Base-by-base conservation (phyloP, 2,888 invertebrate species). In the Pyralis farinalis region DNA sequence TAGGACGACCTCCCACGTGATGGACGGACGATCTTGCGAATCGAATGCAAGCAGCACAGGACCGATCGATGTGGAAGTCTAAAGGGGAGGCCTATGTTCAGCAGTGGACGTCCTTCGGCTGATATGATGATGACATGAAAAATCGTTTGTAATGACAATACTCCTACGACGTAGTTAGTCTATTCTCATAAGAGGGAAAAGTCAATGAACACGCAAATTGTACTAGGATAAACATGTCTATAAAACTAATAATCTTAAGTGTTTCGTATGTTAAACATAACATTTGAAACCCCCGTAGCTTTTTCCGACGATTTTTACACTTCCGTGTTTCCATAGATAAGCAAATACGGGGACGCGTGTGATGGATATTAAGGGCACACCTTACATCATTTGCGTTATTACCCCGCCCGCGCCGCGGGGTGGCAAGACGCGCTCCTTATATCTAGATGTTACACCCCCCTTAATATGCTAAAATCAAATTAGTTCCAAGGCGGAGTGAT, bases 381-480 rank as follows among this genome's bases (percentile, higher is more conserved):
- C 88, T 87, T 88, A 83, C 86, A 85, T 88, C 88, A 87, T 87
- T 87, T 87, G 79, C 82, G 84, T 87, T 88, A 87, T 88, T 87
- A 87, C 80, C 47, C 50, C 43, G 16, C 16, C 48, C 48, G 47
- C 40, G 48, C 51, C 40, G 47, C 49, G 42, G 45, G 57, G 64
- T 57, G 65, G 58, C 71, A 82, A 84, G 84, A 85, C 82, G 80
- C 73, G 71, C 75, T 80, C 76, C 87, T 86, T 82, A 81, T 77
- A 82, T 82, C 84, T 83, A 82, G 82, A 83, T 80, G 73, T 72
- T 61, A 68, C 73, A 63, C 72, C 78, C 77, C 79, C 82, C 80
- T 84, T 88, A 87, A 87, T 87, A 88, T 87, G 88, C 87, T 88
- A 87, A 88, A 88, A 87, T 86, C 88, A 88, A 88, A 88, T 88